Base-by-base conservation (phyloP, 2,888 invertebrate genomes). In the Caenorhabditis sinica region DNA sequence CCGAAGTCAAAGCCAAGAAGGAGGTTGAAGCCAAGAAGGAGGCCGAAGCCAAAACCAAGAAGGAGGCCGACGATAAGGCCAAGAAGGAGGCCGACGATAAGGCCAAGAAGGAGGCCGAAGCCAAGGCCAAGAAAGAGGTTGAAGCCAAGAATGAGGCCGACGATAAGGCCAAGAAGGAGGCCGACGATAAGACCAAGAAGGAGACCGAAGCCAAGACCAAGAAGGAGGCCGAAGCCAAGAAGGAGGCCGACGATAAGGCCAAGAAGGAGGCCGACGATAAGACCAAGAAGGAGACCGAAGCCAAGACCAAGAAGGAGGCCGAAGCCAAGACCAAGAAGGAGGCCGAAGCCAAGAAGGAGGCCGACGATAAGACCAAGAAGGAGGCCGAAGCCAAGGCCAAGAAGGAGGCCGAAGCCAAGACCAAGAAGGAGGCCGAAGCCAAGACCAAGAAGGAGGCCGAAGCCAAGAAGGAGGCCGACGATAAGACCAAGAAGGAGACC, bases 401-500 rank as follows among this genome's bases (percentile, higher is more conserved):
- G 28, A 43, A 53, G 28, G 33, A 43, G 8, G 63, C 69, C 36
- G 68, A 68, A 8, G 75, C 43, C 5, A 43, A 56, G 69, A 23
- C 58, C 36, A 82, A 86, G 73, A 81, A 83, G 76, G 76, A 69
- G 4, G 60, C 63, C 20, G 85, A 72, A 0, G 68, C 25, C 23
- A 86, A 86, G 60, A 65, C 86, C 23, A 85, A 85, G 73, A 77
- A 71, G 45, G 68, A 76, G 20, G 20, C 63, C 17, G 63, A 63
- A 0, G 63, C 23, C 4, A 63, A 63, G 63, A 49, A 20, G 51
- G 40, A 58, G 15, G 56, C 75, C 33, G 80, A 83, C 0, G 81
- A 15, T 15, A 76, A 76, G 66, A 51, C 71, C 15, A 76, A 69
- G 23, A 69, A 56, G 43, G 68, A 36, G 15, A 65, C 73, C 30